Percentiles rank a stretch among this genome's conserved stretches.
Conservation (phyloP, 2,797 vertebrate genomes). For the Myotis findleyi region DNA sequence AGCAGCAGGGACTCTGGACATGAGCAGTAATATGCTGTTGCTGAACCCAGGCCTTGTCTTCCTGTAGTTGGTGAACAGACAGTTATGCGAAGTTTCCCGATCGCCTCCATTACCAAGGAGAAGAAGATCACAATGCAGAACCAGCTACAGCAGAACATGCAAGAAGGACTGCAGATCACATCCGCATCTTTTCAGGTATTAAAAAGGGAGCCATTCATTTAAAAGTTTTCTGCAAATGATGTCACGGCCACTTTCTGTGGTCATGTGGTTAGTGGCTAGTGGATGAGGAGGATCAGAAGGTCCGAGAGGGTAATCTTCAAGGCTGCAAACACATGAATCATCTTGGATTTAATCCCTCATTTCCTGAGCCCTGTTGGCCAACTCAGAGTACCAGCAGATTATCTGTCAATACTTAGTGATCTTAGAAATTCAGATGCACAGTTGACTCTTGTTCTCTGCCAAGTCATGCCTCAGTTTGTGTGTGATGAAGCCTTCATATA, state of each 20-base stretch:
- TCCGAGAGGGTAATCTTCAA: slow-evolving; percentile 5
- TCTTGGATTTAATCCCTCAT: slow-evolving; percentile 33
- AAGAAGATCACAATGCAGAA: slow-evolving; percentile 99
- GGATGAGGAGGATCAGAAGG: neutral
- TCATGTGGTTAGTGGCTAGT: neutral
- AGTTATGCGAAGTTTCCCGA: slow-evolving; percentile 96
- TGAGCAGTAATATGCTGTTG: neutral
- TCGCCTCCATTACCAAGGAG: slow-evolving; percentile 96
- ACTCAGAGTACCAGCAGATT: neutral
- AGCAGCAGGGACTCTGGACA: neutral
- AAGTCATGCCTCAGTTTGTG: slow-evolving; percentile 3
- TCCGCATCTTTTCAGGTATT: slow-evolving; percentile 97
- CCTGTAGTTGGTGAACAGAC: slow-evolving; percentile 95
- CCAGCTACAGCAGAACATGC: slow-evolving; percentile 97
- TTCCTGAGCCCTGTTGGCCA: neutral
- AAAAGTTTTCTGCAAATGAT: neutral
- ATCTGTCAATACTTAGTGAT: neutral
- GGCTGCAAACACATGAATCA: neutral
- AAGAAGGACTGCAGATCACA: slow-evolving; percentile 97
- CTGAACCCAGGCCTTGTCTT: slow-evolving; percentile 62
- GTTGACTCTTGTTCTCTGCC: slow-evolving; percentile 30
- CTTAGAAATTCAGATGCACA: slow-evolving; percentile 11
- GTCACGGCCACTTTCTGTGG: neutral
- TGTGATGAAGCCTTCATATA: slow-evolving; percentile 28
- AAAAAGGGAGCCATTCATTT: slow-evolving; percentile 27